Evolutionary conservation across 2,113 vertebrate species (phyloP).

Genomic region (Opisthocomus hoazin): DNA sequence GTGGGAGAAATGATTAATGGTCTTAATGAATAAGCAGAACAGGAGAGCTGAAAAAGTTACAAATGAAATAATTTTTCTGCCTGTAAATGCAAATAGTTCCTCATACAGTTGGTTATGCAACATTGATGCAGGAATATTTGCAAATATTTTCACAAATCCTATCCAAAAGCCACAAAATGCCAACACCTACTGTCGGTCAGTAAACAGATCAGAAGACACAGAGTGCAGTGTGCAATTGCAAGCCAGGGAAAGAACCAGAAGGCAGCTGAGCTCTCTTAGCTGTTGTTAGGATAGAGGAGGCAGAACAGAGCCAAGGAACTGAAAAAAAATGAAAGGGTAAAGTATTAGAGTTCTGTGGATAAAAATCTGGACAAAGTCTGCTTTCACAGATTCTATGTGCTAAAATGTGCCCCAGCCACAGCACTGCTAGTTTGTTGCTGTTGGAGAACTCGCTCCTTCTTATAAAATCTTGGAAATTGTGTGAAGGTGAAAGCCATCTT

Average conservation of each 20-base stretch:
- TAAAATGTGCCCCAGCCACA: not conserved
- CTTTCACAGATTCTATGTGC: not conserved
- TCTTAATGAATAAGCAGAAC: constrained; percentile 52
- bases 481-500: not conserved
- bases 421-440: not conserved
- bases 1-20: constrained; percentile 24
- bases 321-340: not conserved
- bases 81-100: constrained; percentile 27
- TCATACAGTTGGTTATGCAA: not conserved
- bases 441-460: not conserved
- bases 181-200: not conserved
- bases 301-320: not conserved
- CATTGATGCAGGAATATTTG: constrained; percentile 15
- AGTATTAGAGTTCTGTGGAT: not conserved
- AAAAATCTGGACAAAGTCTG: not conserved
- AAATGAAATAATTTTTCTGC: constrained; percentile 22
- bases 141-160: constrained; percentile 47
- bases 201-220: constrained; percentile 42
- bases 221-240: constrained; percentile 5
- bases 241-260: not conserved
- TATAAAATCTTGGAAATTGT: not conserved
- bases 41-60: constrained; percentile 35
- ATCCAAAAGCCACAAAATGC: constrained; percentile 23
- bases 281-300: not conserved
- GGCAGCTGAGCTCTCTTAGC: not conserved